Percentiles rank a stretch among this genome's conserved stretches.
Conservation (phyloP, 2,888 invertebrate genomes). For the Caradrina clavipalpis region DNA sequence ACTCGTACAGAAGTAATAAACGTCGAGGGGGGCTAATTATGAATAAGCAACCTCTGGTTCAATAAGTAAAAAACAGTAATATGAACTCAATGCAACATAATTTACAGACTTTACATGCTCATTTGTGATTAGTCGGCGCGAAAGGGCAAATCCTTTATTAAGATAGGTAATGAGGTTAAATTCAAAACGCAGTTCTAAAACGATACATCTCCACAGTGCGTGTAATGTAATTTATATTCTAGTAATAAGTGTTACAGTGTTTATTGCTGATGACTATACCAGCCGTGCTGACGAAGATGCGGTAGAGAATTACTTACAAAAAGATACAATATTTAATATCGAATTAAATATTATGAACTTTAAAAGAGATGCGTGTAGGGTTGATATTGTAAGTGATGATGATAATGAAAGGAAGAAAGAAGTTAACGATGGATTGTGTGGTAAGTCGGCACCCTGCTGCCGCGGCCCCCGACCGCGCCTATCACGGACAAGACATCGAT, state of each 20-base stretch:
- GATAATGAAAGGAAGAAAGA: slow-evolving; percentile 90
- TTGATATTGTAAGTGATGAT: slow-evolving; percentile 82
- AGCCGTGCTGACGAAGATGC: slow-evolving; percentile 87
- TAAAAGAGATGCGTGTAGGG: slow-evolving; percentile 79
- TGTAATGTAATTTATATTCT: slow-evolving; percentile 79
- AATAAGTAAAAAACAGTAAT: slow-evolving; percentile 85
- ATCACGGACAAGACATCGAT: slow-evolving; percentile 91
- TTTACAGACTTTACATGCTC: slow-evolving; percentile 90
- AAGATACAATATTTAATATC: slow-evolving; percentile 84
- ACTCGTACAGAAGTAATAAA: slow-evolving; percentile 89
- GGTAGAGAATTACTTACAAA: slow-evolving; percentile 89
- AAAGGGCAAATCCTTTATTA: slow-evolving; percentile 91
- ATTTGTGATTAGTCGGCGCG: slow-evolving; percentile 91
- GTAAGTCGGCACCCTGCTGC: slow-evolving; percentile 91
- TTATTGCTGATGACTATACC: slow-evolving; percentile 73
- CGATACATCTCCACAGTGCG: slow-evolving; percentile 68
- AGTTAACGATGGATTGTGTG: slow-evolving; percentile 91
- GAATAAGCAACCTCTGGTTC: slow-evolving; percentile 85
- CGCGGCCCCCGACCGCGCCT: slow-evolving; percentile 90
- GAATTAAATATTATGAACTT: slow-evolving; percentile 82
- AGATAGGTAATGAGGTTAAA: slow-evolving; percentile 91
- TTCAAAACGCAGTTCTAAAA: slow-evolving; percentile 75
- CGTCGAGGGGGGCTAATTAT: slow-evolving; percentile 90
- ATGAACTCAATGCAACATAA: slow-evolving; percentile 90
- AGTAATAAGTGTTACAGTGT: slow-evolving; percentile 77